Evolutionary conservation across 2,888 invertebrate species (phyloP).

Genomic region (Lepeophtheirus nordmannii): DNA sequence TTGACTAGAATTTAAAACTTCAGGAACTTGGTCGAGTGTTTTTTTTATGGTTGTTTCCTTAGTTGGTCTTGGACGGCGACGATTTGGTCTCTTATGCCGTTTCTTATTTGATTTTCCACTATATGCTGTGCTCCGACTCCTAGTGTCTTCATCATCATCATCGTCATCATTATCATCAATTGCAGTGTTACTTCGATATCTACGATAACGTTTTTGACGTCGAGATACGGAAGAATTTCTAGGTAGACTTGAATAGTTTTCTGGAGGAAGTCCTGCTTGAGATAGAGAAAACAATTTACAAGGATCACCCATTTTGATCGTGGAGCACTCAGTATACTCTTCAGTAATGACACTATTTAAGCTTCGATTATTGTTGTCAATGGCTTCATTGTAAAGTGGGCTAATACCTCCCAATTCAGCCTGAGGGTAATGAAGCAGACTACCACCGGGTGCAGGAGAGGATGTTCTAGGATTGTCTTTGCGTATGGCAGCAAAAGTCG

Average conservation of each 20-base stretch:
- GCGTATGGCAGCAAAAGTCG: not conserved
- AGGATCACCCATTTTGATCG: conserved; percentile 22
- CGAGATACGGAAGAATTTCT: not conserved
- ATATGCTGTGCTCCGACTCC: not conserved
- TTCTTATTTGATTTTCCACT: not conserved
- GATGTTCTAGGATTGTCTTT: not conserved
- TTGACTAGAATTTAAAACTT: conserved; percentile 4
- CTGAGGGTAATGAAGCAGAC: not conserved
- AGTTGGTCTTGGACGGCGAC: not conserved
- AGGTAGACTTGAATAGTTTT: not conserved
- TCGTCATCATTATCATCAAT: not conserved
- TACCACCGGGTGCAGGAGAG: not conserved
- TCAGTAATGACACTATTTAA: not conserved
- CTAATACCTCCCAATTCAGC: not conserved
- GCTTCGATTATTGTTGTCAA: not conserved
- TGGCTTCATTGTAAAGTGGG: not conserved
- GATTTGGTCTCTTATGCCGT: not conserved
- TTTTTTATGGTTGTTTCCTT: not conserved
- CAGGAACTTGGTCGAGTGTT: not conserved
- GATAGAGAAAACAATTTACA: conserved; percentile 7
- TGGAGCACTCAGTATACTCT: conserved; percentile 12
- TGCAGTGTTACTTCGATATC: not conserved
- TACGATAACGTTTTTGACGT: not conserved
- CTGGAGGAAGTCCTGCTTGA: not conserved
- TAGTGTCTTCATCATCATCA: not conserved